These are phyloP conservation scores for Andrena cerasifolii DNA, from an alignment of 1,140 invertebrate genomes.

Conservation along the genomic window DNA sequence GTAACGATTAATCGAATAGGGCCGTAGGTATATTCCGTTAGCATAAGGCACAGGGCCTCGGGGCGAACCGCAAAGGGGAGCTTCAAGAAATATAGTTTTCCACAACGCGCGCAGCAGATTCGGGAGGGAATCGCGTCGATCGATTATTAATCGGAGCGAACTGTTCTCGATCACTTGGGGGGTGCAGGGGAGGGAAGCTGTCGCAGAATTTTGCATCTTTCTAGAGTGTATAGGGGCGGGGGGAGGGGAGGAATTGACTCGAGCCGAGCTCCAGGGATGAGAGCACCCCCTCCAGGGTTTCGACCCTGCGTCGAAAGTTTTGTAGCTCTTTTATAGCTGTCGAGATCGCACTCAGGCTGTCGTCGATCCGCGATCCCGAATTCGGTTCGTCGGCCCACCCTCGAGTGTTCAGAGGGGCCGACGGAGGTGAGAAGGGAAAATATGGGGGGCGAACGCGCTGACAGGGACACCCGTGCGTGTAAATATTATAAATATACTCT, in stretches of 20 bases:
- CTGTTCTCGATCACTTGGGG: background rate
- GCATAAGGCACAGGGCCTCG: conserved; percentile 7
- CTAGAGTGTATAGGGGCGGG: too few relatives aligned
- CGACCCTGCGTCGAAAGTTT: too few relatives aligned
- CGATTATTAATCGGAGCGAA: background rate
- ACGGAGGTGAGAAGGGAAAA: background rate
- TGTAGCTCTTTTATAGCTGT: too few relatives aligned
- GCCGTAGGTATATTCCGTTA: conserved; percentile 41
- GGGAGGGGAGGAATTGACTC: too few relatives aligned
- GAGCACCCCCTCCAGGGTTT: too few relatives aligned
- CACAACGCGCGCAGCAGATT: background rate
- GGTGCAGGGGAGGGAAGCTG: too few relatives aligned
- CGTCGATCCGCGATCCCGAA: too few relatives aligned
- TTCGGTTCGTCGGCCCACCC: too few relatives aligned
- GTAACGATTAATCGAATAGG: conserved; percentile 32
- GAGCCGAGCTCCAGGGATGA: too few relatives aligned
- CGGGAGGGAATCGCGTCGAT: too few relatives aligned
- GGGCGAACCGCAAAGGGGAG: background rate
- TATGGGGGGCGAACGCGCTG: conserved; percentile 40
- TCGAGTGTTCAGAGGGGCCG: background rate
- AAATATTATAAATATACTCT: conserved; percentile 57
- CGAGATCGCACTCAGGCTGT: too few relatives aligned
- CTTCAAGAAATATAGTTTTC: conserved; percentile 7
- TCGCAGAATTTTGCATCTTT: too few relatives aligned
- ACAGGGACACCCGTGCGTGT: conserved; percentile 41